phyloP scores from a whole-genome alignment of 2,113 vertebrate genomes.

The Mormyrus iriodes region DNA sequence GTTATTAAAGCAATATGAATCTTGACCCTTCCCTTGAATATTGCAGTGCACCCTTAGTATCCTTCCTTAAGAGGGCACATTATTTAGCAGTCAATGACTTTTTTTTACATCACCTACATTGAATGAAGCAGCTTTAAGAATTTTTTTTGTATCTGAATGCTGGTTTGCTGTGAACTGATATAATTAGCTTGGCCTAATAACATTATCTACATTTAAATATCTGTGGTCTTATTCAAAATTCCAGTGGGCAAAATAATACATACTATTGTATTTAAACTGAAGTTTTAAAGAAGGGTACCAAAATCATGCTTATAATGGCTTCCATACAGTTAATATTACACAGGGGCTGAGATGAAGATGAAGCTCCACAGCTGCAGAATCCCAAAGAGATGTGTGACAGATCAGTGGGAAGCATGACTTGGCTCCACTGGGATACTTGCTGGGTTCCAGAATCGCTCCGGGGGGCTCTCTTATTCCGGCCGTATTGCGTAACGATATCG shows the following conservation, averaged over 20 bases:
- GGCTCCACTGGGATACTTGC: neutral
- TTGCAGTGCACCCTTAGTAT: neutral
- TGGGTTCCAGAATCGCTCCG: neutral
- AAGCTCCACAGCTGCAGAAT: neutral
- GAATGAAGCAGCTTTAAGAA: neutral
- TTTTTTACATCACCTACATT: neutral
- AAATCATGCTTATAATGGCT: neutral
- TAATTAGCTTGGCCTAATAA: neutral
- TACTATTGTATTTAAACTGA: neutral
- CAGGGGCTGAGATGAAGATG: neutral
- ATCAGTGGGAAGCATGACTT: neutral
- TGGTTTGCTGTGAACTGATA: neutral
- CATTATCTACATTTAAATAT: neutral
- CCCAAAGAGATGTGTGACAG: neutral
- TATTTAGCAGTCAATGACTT: neutral
- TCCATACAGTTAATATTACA: neutral
- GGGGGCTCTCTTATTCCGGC: neutral
- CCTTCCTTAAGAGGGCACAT: neutral
- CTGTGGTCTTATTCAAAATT: neutral
- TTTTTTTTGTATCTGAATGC: neutral
- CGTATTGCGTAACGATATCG: neutral
- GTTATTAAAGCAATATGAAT: neutral
- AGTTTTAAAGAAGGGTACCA: neutral
- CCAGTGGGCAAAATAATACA: neutral
- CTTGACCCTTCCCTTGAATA: neutral